A percentile compares a stretch with the other conserved stretches of the same genome.
Conservation (phyloP, 2,797 vertebrate genomes). For the Thalassophryne amazonica region DNA sequence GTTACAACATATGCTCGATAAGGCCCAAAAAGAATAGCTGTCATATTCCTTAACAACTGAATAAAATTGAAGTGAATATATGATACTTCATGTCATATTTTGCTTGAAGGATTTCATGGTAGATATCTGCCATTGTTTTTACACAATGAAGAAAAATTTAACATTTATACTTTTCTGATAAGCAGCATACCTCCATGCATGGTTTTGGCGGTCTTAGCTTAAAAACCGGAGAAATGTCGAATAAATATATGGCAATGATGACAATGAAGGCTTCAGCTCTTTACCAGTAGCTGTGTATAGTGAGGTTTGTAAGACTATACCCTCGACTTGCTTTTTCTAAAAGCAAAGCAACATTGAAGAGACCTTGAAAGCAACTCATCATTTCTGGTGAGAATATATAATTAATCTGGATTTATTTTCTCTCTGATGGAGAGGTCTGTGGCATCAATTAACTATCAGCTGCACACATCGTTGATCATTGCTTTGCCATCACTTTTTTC, state of each 20-base stretch:
- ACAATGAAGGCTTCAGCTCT: too few species aligned
- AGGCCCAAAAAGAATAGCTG: too few species aligned
- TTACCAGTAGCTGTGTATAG: slow-evolving; percentile 33
- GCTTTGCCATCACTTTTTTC: slow-evolving; percentile 53
- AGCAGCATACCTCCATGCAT: slow-evolving; percentile 14
- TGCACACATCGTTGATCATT: slow-evolving; percentile 35
- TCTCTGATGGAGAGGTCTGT: slow-evolving; percentile 42
- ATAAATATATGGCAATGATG: slow-evolving; percentile 15
- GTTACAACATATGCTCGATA: not conserved
- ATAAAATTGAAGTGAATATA: too few species aligned
- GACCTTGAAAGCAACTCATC: slow-evolving; percentile 53
- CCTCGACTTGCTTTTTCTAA: slow-evolving; percentile 61
- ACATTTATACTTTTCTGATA: slow-evolving; percentile 11
- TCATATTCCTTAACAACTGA: too few species aligned
- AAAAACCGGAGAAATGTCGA: slow-evolving; percentile 6
- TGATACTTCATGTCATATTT: too few species aligned
- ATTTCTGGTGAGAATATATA: slow-evolving; percentile 48
- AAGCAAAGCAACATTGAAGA: slow-evolving; percentile 39
- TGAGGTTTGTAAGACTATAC: slow-evolving; percentile 22
- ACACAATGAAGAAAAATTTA: not conserved
- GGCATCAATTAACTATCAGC: slow-evolving; percentile 40
- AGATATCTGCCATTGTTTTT: slow-evolving; percentile 1
- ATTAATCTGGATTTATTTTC: slow-evolving; percentile 62
- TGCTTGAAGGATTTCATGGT: too few species aligned
- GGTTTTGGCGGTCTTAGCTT: slow-evolving; percentile 4